Evolutionary conservation across 2,113 vertebrate genomes (phyloP).

Genomic region (Microcebus murinus): DNA sequence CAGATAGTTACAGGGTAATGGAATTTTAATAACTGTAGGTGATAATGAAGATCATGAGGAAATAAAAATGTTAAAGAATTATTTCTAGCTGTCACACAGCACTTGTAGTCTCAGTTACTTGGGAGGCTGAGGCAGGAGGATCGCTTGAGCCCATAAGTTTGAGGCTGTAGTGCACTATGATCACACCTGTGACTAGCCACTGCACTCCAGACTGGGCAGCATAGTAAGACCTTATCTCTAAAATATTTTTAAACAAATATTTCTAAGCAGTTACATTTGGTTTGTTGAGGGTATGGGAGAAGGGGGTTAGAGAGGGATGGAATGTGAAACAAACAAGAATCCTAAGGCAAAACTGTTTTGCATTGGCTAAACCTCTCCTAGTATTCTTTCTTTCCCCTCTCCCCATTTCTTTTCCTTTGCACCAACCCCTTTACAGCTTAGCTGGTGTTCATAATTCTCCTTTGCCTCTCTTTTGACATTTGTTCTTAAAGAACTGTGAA

Average conservation of each 20-base stretch:
- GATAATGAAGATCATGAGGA: neutral
- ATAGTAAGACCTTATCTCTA: neutral
- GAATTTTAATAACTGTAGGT: neutral
- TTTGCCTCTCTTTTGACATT: neutral
- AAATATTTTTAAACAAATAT: neutral
- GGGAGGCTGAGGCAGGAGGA: too few species aligned
- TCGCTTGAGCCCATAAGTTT: neutral
- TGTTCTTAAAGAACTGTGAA: neutral
- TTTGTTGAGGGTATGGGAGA: rapidly evolving
- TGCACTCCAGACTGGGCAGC: neutral
- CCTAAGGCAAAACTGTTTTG: neutral
- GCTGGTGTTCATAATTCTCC: neutral
- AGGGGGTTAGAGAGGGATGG: too few species aligned
- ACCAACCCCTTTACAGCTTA: neutral
- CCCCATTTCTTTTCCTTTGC: neutral
- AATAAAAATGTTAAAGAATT: neutral
- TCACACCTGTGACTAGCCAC: neutral
- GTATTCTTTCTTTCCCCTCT: neutral
- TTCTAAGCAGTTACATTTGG: neutral
- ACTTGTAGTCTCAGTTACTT: too few species aligned
- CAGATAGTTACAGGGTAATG: neutral
- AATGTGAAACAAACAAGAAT: neutral
- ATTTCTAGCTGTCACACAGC: neutral
- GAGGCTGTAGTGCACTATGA: neutral
- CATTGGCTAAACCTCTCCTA: neutral